phyloP scores from a whole-genome alignment of 2,797 vertebrate genomes.

The Amniataba percoides region DNA sequence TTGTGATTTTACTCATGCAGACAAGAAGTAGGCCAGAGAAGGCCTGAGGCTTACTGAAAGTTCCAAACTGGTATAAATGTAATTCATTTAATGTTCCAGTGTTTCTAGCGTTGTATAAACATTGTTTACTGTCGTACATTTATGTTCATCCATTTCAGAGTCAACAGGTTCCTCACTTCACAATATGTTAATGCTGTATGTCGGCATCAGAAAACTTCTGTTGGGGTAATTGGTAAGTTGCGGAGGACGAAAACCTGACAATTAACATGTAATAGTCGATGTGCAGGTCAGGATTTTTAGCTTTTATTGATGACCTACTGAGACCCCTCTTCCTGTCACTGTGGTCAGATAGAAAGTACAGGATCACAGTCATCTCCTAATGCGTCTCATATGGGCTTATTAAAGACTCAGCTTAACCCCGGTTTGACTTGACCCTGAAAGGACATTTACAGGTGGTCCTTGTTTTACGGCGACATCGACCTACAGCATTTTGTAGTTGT shows the following conservation, averaged over 20 bases:
- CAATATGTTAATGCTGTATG: not conserved
- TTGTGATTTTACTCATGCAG: slow-evolving; percentile 11
- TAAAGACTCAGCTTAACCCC: too few relatives aligned
- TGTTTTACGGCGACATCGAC: too few relatives aligned
- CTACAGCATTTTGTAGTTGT: too few relatives aligned
- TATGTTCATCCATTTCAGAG: not conserved
- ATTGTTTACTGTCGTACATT: not conserved
- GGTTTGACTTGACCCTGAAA: too few relatives aligned
- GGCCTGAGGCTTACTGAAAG: not conserved
- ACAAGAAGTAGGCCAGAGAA: not conserved
- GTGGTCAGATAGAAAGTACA: too few relatives aligned
- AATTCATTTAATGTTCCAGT: not conserved
- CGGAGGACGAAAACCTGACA: not conserved
- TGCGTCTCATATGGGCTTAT: too few relatives aligned
- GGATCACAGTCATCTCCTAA: too few relatives aligned
- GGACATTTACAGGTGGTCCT: too few relatives aligned
- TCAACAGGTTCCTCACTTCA: not conserved
- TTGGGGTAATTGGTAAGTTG: not conserved
- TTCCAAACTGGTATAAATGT: not conserved
- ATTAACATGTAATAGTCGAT: too few relatives aligned
- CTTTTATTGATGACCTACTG: too few relatives aligned
- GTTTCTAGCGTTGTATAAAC: not conserved
- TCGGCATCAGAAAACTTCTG: not conserved
- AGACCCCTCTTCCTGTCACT: too few relatives aligned
- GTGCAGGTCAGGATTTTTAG: too few relatives aligned